Evolutionary conservation across 2,113 vertebrate species (phyloP).

Genomic region (Lycocorax pyrrhopterus): DNA sequence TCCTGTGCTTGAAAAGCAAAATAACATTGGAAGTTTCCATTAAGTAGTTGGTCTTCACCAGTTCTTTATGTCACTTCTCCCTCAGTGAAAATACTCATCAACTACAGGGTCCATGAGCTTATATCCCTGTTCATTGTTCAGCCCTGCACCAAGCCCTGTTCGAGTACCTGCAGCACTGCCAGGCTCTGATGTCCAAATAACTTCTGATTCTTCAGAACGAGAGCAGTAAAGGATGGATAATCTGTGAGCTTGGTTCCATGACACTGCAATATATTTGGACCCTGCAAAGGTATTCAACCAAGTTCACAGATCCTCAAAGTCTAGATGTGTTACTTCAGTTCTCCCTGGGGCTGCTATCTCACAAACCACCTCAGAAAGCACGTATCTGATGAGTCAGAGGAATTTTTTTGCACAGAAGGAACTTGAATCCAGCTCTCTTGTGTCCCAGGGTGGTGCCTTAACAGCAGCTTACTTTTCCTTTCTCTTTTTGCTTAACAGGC

Average conservation of each 20-base stretch:
- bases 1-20: neutral
- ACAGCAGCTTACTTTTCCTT: conserved; percentile 2
- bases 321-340: neutral
- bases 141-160: neutral
- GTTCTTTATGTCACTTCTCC: neutral
- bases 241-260: neutral
- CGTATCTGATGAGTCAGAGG: neutral
- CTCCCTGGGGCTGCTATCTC: neutral
- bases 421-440: neutral
- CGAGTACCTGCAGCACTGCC: rapidly evolving
- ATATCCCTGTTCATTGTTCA: neutral
- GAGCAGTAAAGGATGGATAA: neutral
- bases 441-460: neutral
- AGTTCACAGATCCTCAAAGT: neutral
- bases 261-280: neutral
- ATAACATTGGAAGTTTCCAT: neutral
- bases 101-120: neutral
- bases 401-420: neutral
- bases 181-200: neutral
- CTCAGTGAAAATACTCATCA: neutral
- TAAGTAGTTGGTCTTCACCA: neutral
- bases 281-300: neutral
- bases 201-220: neutral
- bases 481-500: neutral
- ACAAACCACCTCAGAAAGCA: neutral